phyloP scores from a whole-genome alignment of 1,140 invertebrate genomes.

The Aphis craccivora region DNA sequence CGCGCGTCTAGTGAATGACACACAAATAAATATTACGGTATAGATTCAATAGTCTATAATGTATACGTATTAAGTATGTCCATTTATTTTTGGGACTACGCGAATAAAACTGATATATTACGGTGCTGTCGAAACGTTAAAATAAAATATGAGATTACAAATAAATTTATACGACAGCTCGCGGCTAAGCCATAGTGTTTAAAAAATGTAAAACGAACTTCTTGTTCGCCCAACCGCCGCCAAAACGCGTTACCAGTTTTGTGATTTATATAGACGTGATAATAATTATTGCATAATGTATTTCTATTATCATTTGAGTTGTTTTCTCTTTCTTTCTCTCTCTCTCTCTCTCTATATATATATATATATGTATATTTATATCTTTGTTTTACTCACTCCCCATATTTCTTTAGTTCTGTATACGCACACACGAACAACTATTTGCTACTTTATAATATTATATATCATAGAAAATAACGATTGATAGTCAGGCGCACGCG shows the following conservation, averaged over 20 bases:
- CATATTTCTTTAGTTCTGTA: background rate
- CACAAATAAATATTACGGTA: background rate
- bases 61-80: background rate
- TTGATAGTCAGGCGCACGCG: background rate
- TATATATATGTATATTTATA: no score
- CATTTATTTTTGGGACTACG: background rate
- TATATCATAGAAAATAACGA: background rate
- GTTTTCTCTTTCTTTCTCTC: background rate
- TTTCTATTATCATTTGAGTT: background rate
- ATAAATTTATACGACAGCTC: background rate
- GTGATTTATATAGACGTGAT: background rate
- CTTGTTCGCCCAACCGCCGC: background rate
- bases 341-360: background rate
- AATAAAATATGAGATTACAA: constrained; percentile 7
- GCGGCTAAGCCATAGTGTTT: background rate
- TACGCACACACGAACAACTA: background rate
- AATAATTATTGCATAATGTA: background rate
- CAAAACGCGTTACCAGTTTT: background rate
- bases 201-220: background rate
- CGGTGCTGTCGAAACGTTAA: background rate
- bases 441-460: background rate
- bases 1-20: background rate
- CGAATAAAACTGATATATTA: constrained; percentile 6
- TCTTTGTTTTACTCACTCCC: background rate
- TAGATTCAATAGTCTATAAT: background rate